These are phyloP conservation scores for Proisotoma minuta DNA, from an alignment of 2,888 invertebrate genomes.

Conservation along the genomic window DNA sequence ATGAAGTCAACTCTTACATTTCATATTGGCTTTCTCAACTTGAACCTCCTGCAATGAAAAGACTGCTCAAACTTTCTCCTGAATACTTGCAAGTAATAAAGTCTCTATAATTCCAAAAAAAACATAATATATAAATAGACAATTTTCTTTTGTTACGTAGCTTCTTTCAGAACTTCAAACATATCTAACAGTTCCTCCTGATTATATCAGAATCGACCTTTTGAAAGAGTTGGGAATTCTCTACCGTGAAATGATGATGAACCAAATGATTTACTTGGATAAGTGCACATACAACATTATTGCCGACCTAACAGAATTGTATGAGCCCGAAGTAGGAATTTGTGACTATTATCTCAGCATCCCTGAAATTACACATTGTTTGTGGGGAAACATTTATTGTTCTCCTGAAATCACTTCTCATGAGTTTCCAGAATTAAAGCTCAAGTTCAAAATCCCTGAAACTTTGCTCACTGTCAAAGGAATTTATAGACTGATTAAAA, in stretches of 20 bases:
- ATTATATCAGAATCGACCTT: slow-evolving; percentile 23
- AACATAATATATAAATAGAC: background rate
- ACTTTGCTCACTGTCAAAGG: slow-evolving; percentile 33
- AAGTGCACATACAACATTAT: slow-evolving; percentile 36
- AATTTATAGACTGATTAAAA: slow-evolving; percentile 38
- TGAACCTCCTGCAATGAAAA: slow-evolving; percentile 29
- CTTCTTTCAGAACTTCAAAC: slow-evolving; percentile 38
- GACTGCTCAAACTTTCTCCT: slow-evolving; percentile 31
- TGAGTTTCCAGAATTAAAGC: slow-evolving; percentile 34
- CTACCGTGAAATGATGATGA: slow-evolving; percentile 40
- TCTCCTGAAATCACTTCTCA: slow-evolving; percentile 41
- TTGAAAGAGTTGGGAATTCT: slow-evolving; percentile 40
- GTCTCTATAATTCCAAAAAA: background rate
- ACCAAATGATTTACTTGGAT: slow-evolving; percentile 37
- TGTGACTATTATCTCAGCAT: slow-evolving; percentile 37
- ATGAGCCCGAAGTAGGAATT: slow-evolving; percentile 44
- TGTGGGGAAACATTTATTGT: slow-evolving; percentile 44
- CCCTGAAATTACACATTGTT: slow-evolving; percentile 37
- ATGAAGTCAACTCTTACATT: slow-evolving; percentile 40
- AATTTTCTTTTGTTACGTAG: slow-evolving; percentile 10
- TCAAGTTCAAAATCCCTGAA: slow-evolving; percentile 44
- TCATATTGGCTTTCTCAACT: slow-evolving; percentile 37
- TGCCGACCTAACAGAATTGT: slow-evolving; percentile 35
- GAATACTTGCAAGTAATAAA: slow-evolving; percentile 34
- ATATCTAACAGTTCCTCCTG: slow-evolving; percentile 35